Conservation (phyloP, 2,113 vertebrate species). For the Gorsachius goisagi region DNA sequence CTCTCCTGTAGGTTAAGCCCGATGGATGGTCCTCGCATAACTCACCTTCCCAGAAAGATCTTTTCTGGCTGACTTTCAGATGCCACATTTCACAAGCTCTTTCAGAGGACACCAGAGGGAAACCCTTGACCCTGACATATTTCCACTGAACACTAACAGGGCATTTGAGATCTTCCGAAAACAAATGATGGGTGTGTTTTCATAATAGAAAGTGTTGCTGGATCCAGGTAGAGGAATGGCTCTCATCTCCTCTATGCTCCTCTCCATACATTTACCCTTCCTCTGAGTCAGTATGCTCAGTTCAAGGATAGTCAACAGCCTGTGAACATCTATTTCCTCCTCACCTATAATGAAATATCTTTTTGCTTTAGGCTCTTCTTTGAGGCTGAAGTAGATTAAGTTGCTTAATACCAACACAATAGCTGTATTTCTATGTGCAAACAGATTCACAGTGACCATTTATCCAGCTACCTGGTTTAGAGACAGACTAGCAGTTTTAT, state of each 20-base stretch:
- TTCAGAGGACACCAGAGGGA: background rate
- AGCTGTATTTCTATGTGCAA: background rate
- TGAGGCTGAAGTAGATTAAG: background rate
- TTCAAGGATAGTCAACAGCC: background rate
- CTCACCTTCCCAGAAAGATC: background rate
- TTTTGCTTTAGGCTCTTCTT: background rate
- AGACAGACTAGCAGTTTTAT: background rate
- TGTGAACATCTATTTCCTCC: background rate
- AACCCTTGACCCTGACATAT: background rate
- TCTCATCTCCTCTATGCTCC: background rate
- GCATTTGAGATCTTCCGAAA: background rate
- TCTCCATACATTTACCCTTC: background rate
- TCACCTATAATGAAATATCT: background rate
- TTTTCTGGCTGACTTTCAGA: background rate
- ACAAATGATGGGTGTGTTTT: background rate
- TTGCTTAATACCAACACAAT: background rate
- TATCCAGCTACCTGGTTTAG: background rate
- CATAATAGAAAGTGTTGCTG: background rate
- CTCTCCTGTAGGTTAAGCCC: background rate
- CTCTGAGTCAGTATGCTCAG: background rate
- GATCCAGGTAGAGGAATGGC: background rate
- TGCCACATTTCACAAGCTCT: background rate
- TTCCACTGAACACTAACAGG: background rate
- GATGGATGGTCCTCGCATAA: background rate
- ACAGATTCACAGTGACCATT: background rate